A percentile compares a stretch with the other conserved stretches of the same genome.
phyloP scores from a whole-genome alignment of 2,797 vertebrate species.

The Pipistrellus pygmaeus region DNA sequence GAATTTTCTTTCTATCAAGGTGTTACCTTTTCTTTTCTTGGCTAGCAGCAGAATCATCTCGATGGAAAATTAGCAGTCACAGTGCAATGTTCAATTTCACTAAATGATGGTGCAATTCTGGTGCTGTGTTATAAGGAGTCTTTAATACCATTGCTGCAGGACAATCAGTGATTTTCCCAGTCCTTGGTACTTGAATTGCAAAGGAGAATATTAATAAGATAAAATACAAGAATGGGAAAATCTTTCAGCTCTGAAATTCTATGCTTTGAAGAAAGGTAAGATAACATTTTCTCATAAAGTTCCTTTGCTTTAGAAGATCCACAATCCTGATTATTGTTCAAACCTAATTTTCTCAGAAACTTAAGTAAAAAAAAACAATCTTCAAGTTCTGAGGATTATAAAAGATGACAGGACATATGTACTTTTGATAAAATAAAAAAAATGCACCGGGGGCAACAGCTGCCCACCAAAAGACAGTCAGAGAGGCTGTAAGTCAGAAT shows the following conservation, averaged over 20 bases:
- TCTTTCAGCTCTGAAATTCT: slow-evolving; percentile 81
- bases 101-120: slow-evolving; percentile 74
- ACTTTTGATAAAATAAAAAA: slow-evolving; percentile 71
- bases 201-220: slow-evolving; percentile 85
- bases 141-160: slow-evolving; percentile 77
- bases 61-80: slow-evolving; percentile 85
- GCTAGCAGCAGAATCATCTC: slow-evolving; percentile 83
- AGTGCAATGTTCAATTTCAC: slow-evolving; percentile 76
- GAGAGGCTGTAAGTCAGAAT: slow-evolving; percentile 61
- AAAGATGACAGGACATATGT: slow-evolving; percentile 79
- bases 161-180: slow-evolving; percentile 79
- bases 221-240: slow-evolving; percentile 81
- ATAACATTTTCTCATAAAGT: slow-evolving; percentile 83
- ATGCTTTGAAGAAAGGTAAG: slow-evolving; percentile 79
- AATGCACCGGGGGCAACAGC: slow-evolving; percentile 66
- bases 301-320: slow-evolving; percentile 80
- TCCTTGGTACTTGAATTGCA: slow-evolving; percentile 81
- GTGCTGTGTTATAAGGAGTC: slow-evolving; percentile 64
- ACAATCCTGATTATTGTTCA: slow-evolving; percentile 82
- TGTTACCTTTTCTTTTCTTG: slow-evolving; percentile 85
- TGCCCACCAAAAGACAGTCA: slow-evolving; percentile 69
- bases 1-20: slow-evolving; percentile 75
- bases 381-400: slow-evolving; percentile 81
- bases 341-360: slow-evolving; percentile 80
- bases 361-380: slow-evolving; percentile 79